These are phyloP conservation scores for Pedionomus torquatus DNA, from an alignment of 2,113 vertebrate species.

Conservation along the genomic window DNA sequence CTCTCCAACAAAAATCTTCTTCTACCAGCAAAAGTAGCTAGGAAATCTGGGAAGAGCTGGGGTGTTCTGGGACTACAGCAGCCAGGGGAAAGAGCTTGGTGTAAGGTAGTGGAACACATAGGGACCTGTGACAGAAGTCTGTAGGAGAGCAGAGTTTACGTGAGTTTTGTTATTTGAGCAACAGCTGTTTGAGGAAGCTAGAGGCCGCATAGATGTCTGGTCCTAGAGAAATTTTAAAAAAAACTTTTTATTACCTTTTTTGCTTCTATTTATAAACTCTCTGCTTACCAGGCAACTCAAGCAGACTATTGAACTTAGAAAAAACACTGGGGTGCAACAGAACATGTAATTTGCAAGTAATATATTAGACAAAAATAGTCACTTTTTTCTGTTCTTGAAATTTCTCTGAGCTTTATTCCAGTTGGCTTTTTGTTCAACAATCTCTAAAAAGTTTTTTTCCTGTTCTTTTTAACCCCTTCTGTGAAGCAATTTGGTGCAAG, in stretches of 20 bases:
- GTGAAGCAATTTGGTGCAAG: not conserved
- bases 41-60: not conserved
- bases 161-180: not conserved
- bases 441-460: not conserved
- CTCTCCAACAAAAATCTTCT: too few species aligned
- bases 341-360: not conserved
- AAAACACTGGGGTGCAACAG: not conserved
- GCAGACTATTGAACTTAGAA: not conserved
- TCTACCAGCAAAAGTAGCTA: not conserved
- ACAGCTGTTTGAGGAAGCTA: not conserved
- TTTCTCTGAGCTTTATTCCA: not conserved
- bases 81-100: not conserved
- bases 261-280: not conserved
- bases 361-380: not conserved
- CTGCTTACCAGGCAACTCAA: not conserved
- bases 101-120: fast-evolving
- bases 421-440: not conserved
- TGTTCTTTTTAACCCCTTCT: not conserved
- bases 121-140: not conserved
- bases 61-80: not conserved
- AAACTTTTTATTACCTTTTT: not conserved
- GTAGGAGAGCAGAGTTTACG: fast-evolving
- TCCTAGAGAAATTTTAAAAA: not conserved
- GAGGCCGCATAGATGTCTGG: not conserved
- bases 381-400: not conserved